Evolutionary conservation across 2,888 invertebrate genomes (phyloP), one percentile per base, ranked within the genome.

Genomic region (Drosophila mulleri): DNA sequence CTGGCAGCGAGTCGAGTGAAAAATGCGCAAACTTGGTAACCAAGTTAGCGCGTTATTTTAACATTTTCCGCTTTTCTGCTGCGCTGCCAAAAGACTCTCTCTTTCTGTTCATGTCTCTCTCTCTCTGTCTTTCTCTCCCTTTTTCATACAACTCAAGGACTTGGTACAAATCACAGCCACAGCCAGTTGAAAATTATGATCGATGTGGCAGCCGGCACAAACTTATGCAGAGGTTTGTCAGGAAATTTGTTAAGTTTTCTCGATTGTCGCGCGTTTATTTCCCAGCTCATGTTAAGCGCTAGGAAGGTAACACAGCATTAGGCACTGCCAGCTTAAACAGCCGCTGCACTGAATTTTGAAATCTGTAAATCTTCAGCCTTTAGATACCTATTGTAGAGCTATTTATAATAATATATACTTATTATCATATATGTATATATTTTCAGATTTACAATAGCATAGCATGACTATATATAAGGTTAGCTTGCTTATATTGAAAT

Each of bases 41-140:
- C 89, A 90, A 90, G 90, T 90, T 90, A 86, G 83, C 87, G 88
- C 80, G 82, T 86, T 88, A 83, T 87, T 89, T 89, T 83, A 84
- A 83, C 89, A 84, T 88, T 82, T 88, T 85, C 80, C 88, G 82
- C 86, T 88, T 80, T 84, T 66, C 72, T 78, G 78, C 81, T 76
- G 71, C 71, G 44, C 52, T 48, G 52, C 58, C 60, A 50, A 52
- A 29, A 56, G 63, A 61, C 75, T 78, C 75, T 71, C 73, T 67
- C 65, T 62, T 60, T 39, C 61, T 69, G 53, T 62, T 62, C n/a
- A 42, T 29, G 32, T n/a, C 45, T 35, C 29, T 53, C 23, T 69
- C 20, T 41, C 2, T 41, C 14, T 29, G 12, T 45, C 23, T 41
- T 44, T 54, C 39, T 44, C 42, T n/a, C 12, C 2, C 41, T n/a